These are phyloP conservation scores for Menidia beryllina DNA, from an alignment of 2,113 vertebrate genomes.

Conservation along the genomic window DNA sequence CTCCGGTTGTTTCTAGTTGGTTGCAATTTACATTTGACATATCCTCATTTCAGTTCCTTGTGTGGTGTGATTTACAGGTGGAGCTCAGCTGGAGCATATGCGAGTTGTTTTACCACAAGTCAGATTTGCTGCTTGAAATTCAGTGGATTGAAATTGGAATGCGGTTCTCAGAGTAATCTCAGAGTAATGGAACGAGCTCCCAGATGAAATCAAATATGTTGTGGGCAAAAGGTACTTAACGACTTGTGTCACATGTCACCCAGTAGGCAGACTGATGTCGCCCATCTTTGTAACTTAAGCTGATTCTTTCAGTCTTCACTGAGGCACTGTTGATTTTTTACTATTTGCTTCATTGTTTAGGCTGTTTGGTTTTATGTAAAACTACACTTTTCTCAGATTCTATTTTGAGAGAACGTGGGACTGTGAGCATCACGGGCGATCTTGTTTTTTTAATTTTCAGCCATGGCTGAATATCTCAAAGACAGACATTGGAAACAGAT, in stretches of 20 bases:
- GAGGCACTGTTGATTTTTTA: slow-evolving; percentile 13
- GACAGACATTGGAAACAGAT: neutral
- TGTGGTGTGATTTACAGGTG: slow-evolving; percentile 4
- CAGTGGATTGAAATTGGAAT: neutral
- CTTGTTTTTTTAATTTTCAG: neutral
- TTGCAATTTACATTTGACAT: neutral
- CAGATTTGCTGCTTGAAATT: neutral
- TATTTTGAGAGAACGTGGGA: slow-evolving; percentile 20
- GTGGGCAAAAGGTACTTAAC: slow-evolving; percentile 61
- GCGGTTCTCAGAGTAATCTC: neutral
- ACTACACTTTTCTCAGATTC: slow-evolving; percentile 12
- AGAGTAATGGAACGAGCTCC: slow-evolving; percentile 16
- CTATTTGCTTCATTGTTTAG: slow-evolving; percentile 12
- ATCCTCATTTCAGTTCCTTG: slow-evolving; percentile 31
- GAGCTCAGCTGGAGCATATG: neutral
- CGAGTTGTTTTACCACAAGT: neutral
- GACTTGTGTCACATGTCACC: slow-evolving; percentile 63
- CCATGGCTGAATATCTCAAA: neutral
- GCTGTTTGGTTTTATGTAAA: slow-evolving; percentile 10
- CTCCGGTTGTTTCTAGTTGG: neutral
- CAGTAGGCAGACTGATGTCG: slow-evolving; percentile 58
- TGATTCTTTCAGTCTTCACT: slow-evolving; percentile 27
- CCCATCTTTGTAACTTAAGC: slow-evolving; percentile 56
- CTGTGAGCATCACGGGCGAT: slow-evolving; percentile 10
- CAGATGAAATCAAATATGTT: slow-evolving; percentile 68